Evolutionary conservation across 2,113 vertebrate species (phyloP).

Genomic region (Varanus salvator): DNA sequence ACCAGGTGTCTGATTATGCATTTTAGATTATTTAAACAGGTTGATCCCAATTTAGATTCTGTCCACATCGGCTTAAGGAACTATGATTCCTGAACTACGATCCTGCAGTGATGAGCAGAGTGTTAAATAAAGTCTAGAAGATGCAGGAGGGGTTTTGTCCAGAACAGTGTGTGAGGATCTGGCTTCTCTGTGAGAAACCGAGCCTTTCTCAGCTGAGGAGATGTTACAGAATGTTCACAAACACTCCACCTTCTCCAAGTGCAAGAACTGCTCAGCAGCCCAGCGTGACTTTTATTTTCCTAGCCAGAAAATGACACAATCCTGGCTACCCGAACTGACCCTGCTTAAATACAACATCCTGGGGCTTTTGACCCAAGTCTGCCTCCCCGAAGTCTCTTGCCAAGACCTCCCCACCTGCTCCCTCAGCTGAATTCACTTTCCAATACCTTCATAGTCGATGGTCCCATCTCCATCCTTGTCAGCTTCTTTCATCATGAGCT

Average conservation of each 20-base stretch:
- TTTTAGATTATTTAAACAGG: no score
- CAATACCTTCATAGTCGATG: constrained; percentile 74
- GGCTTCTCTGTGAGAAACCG: not conserved
- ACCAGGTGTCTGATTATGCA: no score
- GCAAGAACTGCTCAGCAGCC: not conserved
- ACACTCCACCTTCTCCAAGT: not conserved
- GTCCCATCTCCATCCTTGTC: constrained; percentile 76
- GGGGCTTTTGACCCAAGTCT: not conserved
- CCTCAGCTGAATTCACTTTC: not conserved
- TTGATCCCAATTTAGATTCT: no score
- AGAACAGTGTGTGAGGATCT: not conserved
- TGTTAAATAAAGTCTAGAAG: no score
- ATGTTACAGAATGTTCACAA: not conserved
- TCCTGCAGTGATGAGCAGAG: no score
- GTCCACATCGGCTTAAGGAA: no score
- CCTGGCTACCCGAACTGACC: not conserved
- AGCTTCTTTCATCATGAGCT: constrained; percentile 79
- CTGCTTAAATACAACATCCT: not conserved
- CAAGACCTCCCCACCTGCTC: no score
- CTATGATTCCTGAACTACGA: no score
- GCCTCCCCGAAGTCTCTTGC: no score
- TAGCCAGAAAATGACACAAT: not conserved
- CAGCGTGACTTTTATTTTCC: not conserved
- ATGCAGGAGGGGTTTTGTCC: no score
- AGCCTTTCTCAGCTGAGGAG: not conserved